A percentile compares a stretch with the other conserved stretches of the same genome.
Evolutionary conservation across 2,888 invertebrate species (phyloP).

Genomic region (Sialis fuliginosa): DNA sequence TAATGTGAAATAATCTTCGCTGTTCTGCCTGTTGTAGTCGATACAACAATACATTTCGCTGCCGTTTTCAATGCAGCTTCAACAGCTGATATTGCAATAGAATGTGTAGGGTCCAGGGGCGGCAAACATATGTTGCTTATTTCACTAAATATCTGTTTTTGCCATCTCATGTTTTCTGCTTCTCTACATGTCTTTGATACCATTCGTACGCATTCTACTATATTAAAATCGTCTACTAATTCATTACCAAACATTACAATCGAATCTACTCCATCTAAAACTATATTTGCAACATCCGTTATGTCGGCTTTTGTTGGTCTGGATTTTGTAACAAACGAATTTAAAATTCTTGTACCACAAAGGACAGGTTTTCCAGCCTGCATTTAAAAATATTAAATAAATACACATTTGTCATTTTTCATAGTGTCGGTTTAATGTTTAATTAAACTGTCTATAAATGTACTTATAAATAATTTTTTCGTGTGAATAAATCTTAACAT

Average conservation of each 20-base stretch:
- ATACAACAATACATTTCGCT: constrained; percentile 57
- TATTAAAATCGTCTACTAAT: constrained; percentile 58
- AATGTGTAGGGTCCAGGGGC: constrained; percentile 46
- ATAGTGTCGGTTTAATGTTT: neutral
- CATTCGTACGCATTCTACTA: constrained; percentile 50
- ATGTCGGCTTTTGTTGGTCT: constrained; percentile 59
- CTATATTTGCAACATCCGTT: constrained; percentile 83
- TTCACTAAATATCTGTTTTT: constrained; percentile 60
- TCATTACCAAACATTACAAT: constrained; percentile 64
- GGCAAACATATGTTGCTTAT: constrained; percentile 33
- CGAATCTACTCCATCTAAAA: constrained; percentile 80
- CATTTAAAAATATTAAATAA: constrained; percentile 5
- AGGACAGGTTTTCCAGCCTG: constrained; percentile 71
- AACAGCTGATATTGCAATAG: constrained; percentile 54
- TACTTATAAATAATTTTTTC: neutral
- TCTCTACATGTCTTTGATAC: constrained; percentile 65
- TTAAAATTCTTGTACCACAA: constrained; percentile 67
- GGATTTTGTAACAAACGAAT: constrained; percentile 65
- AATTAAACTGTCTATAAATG: neutral
- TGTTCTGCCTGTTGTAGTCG: constrained; percentile 55
- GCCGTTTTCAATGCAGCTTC: constrained; percentile 50
- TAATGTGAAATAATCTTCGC: constrained; percentile 51
- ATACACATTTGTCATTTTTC: neutral
- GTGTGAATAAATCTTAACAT: neutral
- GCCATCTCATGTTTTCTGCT: constrained; percentile 73